These are phyloP conservation scores for Lithodes maja DNA, from an alignment of 2,888 invertebrate genomes.

Conservation along the genomic window DNA sequence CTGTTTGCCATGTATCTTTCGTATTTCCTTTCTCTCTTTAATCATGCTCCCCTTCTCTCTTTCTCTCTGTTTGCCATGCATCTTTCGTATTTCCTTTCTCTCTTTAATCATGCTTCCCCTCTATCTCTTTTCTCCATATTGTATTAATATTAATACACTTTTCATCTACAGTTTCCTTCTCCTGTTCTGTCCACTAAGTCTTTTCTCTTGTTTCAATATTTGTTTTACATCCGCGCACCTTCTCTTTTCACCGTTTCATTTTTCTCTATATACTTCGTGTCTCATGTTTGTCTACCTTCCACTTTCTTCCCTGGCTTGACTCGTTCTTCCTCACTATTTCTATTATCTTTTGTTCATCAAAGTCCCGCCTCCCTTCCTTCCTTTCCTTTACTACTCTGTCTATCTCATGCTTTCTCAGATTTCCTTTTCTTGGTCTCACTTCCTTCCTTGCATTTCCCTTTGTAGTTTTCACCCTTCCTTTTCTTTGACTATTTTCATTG, in stretches of 20 bases:
- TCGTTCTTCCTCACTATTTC: not conserved
- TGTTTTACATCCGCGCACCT: too few species aligned
- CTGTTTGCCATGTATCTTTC: not conserved
- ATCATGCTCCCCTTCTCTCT: not conserved
- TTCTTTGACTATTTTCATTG: not conserved
- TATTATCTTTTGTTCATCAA: not conserved
- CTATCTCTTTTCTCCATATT: not conserved
- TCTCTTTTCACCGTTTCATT: too few species aligned
- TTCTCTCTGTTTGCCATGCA: not conserved
- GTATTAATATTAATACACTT: too few species aligned
- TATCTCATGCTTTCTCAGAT: not conserved
- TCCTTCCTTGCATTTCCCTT: not conserved
- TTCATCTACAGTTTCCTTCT: too few species aligned
- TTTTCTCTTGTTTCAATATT: too few species aligned
- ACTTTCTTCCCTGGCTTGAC: not conserved
- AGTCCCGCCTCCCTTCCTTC: not conserved
- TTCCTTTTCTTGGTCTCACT: not conserved
- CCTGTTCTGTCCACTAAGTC: too few species aligned
- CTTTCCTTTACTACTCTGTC: not conserved
- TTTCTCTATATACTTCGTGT: too few species aligned
- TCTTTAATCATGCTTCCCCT: not conserved
- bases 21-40: not conserved
- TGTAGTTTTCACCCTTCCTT: not conserved
- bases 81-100: not conserved
- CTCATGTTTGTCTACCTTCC: not conserved